Base-by-base conservation (phyloP, 2,113 vertebrate genomes). In the Larimichthys polyactis region DNA sequence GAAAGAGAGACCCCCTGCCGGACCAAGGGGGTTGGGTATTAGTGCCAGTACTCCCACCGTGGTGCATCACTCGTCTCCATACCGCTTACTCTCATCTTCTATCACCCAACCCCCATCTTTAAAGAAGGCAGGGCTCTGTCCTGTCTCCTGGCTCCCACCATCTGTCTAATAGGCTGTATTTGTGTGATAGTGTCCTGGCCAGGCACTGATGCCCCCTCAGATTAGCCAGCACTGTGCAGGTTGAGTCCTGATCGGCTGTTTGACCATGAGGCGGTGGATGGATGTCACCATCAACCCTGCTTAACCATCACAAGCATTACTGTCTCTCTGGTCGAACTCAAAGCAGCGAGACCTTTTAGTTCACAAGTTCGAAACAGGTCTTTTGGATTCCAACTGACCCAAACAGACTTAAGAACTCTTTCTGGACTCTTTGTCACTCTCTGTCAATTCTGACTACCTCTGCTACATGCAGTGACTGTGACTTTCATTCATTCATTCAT, bases 111-210 rank as follows among this genome's bases (percentile, higher is more conserved):
- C 87, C 88, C 86, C 85, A 85, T 84, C 76, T 84, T 70, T 32
- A 72, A 78, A 63, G 78, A 65, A 81, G 62, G 70, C 59, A 69
- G 69, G 48, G 66, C 73, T 51, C 27, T 29, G 24, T 72, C 44
- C 64, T 67, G 78, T 71, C 58, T 76, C 36, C 73, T 65, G 40
- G 29, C 89, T 84, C 58, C 81, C 64, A 66, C 90, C 91, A 91
- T 94, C 91, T 91, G 91, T 91, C 87, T 77, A 71, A 87, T 60
- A 83, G 73, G 71, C 89, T 90, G 82, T 62, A 81, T 80, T 63
- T 79, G 85, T 82, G 84, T 71, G 86, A 86, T 76, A 84, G 76
- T 78, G 67, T 82, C 62, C 58, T 71, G 79, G 49, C 65, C 22
- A 65, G 22, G 59, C 69, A 19, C 64, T 63, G 60, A 82, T 51